phyloP scores from a whole-genome alignment of 2,113 vertebrate species.

The Cynocephalus volans region DNA sequence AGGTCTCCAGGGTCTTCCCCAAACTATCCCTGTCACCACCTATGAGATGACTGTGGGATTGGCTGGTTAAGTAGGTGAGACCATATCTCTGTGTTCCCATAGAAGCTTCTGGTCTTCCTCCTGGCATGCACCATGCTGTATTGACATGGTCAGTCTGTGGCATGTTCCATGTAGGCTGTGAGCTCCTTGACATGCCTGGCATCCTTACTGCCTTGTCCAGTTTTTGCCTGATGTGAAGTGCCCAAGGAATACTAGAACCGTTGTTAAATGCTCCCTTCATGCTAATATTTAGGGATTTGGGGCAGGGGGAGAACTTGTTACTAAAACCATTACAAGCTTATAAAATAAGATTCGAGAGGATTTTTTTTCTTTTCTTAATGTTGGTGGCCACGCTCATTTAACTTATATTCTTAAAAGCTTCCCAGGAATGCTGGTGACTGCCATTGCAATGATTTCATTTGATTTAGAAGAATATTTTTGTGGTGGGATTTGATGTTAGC shows the following conservation, averaged over 20 bases:
- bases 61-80: background rate
- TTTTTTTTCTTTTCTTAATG: background rate
- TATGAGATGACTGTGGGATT: background rate
- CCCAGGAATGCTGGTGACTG: background rate
- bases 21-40: background rate
- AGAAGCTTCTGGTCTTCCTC: background rate
- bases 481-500: background rate
- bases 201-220: background rate
- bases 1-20: background rate
- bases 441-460: background rate
- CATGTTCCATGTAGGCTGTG: background rate
- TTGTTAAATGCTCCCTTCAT: background rate
- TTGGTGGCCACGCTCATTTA: background rate
- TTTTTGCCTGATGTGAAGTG: conserved; percentile 9
- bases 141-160: background rate
- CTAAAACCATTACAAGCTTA: conserved; percentile 3
- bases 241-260: background rate
- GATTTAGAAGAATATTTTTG: conserved; percentile 1
- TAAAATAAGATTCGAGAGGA: conserved; percentile 16
- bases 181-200: background rate
- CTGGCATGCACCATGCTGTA: background rate
- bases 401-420: background rate
- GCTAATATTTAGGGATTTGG: background rate
- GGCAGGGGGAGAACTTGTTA: background rate
- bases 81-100: background rate